Evolutionary conservation across 2,113 vertebrate species (phyloP).

Genomic region (Caranx ignobilis): DNA sequence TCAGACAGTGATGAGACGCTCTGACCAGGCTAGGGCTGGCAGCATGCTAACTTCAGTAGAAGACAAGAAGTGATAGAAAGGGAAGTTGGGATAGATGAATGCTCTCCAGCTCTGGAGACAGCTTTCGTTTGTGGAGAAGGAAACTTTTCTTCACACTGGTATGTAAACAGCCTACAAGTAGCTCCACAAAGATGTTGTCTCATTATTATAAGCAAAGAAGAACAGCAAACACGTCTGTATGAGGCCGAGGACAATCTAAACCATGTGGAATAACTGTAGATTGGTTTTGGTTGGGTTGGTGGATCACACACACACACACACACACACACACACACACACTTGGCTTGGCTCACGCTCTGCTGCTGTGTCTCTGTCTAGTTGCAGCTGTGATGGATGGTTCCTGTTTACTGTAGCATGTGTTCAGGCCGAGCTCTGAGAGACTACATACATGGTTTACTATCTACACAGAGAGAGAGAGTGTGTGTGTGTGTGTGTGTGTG

Average conservation of each 20-base stretch:
- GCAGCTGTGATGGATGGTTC: slow-evolving; percentile 56
- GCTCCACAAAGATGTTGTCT: too few relatives aligned
- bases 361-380: slow-evolving; percentile 45
- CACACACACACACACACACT: too few relatives aligned
- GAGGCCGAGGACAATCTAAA: not conserved
- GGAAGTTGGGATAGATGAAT: too few relatives aligned
- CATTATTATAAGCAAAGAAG: not conserved
- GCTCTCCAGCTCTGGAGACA: too few relatives aligned
- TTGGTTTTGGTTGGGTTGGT: slow-evolving; percentile 2
- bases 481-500: not conserved
- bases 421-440: slow-evolving; percentile 6
- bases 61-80: too few relatives aligned
- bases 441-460: slow-evolving; percentile 25
- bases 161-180: too few relatives aligned
- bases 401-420: slow-evolving; percentile 54
- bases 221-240: not conserved
- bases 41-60: too few relatives aligned
- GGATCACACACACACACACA: not conserved
- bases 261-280: not conserved
- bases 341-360: slow-evolving; percentile 7
- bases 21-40: too few relatives aligned
- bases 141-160: too few relatives aligned
- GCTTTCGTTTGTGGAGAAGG: too few relatives aligned
- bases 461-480: not conserved
- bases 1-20: too few relatives aligned